A percentile compares a stretch with the other conserved stretches of the same genome.
Evolutionary conservation across 2,113 vertebrate species (phyloP).

Genomic region (Numida meleagris): DNA sequence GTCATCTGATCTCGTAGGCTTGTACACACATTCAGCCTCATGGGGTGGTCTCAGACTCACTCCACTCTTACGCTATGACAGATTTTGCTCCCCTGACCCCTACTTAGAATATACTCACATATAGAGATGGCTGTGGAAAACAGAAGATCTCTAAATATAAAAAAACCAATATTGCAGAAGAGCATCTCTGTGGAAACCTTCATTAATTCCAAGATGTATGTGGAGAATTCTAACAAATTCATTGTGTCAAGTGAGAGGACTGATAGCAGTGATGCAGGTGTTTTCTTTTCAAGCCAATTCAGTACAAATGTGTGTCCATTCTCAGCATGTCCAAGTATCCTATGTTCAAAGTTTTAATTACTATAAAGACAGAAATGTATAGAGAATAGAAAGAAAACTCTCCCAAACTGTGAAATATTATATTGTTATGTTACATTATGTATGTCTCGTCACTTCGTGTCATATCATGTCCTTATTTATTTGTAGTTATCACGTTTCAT

Average conservation of each 20-base stretch:
- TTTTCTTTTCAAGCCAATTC: neutral
- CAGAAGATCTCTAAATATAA: neutral
- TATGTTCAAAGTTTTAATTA: neutral
- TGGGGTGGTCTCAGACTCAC: no score
- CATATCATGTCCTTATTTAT: neutral
- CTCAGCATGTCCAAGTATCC: neutral
- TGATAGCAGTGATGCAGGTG: neutral
- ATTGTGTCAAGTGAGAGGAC: neutral
- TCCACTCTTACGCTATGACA: no score
- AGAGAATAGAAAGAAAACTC: neutral
- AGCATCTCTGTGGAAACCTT: neutral
- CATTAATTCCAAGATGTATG: neutral
- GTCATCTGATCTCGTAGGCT: no score
- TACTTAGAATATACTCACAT: neutral
- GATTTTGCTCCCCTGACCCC: no score
- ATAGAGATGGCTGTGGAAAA: neutral
- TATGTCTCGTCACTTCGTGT: neutral
- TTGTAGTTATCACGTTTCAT: neutral
- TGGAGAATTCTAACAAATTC: neutral
- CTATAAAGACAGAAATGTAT: neutral
- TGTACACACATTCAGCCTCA: no score
- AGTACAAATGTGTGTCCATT: neutral
- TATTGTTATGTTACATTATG: neutral
- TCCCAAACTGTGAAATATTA: rapidly evolving
- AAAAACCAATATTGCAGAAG: neutral